Base-by-base conservation (phyloP, 2,797 vertebrate genomes). In the Sciurus carolinensis region DNA sequence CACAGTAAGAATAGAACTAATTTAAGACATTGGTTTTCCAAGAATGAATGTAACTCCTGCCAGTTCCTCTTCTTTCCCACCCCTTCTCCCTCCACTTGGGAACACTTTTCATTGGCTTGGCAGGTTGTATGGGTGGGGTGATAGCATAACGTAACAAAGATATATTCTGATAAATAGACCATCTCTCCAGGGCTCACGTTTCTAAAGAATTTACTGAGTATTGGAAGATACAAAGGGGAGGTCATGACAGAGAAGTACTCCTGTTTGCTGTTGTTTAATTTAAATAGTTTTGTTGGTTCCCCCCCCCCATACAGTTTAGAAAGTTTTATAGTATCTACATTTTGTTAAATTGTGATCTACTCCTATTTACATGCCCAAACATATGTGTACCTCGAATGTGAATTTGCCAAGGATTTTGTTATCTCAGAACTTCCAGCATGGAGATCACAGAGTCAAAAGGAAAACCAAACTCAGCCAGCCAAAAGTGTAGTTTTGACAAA, bases 381-480 rank as follows among this genome's bases (percentile, higher is more conserved):
- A 83, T 33, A 47, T 3, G 44, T 12, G 28, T 22, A 84, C 7
- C 24, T 9, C 44, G 52, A 91, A 95, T 42, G 36, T 39, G 22
- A 66, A 85, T 91, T 79, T 90, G 36, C 57, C 87, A 82, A 7
- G 69, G 57, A 24, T 85, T 89, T 77, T 94, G n/a, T 83, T 81
- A 79, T 90, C 82, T 62, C 28, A 93, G 64, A 22, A 71, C 59
- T 88, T 92, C 95, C 57, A 75, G 30, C 22, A 57, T 75, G 57
- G 44, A 52, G 28, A 81, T 54, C 12, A 64, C 30, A 36, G 59
- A 84, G 79, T 39, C 81, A 52, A 66, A 20, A 92, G 13, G 33
- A 66, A 8, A 91, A 85, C 17, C 26, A 85, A 81, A 96, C 54
- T 76, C 82, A 86, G 50, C 50, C 42, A 85, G 83, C 4, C 83